Base-by-base conservation (phyloP, 1,140 invertebrate genomes). In the Pissodes strobi region DNA sequence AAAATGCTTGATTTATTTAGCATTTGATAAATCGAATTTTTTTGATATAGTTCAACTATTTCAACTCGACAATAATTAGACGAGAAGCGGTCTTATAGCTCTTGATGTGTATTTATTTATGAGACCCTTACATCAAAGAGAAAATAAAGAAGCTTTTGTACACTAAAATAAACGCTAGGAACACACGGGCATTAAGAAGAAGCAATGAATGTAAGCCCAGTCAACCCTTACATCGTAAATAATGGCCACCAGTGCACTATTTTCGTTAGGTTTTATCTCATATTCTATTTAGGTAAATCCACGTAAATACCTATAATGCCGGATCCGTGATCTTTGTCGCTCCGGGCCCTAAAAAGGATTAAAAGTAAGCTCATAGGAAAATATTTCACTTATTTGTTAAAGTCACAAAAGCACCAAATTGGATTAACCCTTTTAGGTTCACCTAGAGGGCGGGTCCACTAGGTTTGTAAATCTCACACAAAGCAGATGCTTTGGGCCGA, bases 391-490 rank as follows among this genome's bases (percentile, higher is more conserved):
- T 48, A 57, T 67, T 67, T 58, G 64, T 57, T 57, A 34, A 64
- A 67, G 61, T 64, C 57, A 57, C 65, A 67, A 64, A 63, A 57
- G 59, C 49, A 58, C 18, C 48, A 48, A 67, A 67, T 67, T 67
- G 65, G 65, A 67, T 67, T 67, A 67, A 61, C 65, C 48, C 60
- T 67, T 63, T 61, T 27, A 9, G 30, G n/a, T n/a, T n/a, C n/a
- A n/a, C n/a, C n/a, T n/a, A n/a, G n/a, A n/a, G n/a, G n/a, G n/a
- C n/a, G n/a, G n/a, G n/a, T n/a, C n/a, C n/a, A n/a, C n/a, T n/a
- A n/a, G n/a, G n/a, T n/a, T n/a, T n/a, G n/a, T n/a, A n/a, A n/a
- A n/a, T n/a, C n/a, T n/a, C n/a, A n/a, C n/a, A n/a, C n/a, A n/a
- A n/a, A n/a, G n/a, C n/a, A n/a, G n/a, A n/a, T n/a, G n/a, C n/a